Evolutionary conservation across 2,888 invertebrate genomes (phyloP).

Genomic region (Cantharis flavilabris): DNA sequence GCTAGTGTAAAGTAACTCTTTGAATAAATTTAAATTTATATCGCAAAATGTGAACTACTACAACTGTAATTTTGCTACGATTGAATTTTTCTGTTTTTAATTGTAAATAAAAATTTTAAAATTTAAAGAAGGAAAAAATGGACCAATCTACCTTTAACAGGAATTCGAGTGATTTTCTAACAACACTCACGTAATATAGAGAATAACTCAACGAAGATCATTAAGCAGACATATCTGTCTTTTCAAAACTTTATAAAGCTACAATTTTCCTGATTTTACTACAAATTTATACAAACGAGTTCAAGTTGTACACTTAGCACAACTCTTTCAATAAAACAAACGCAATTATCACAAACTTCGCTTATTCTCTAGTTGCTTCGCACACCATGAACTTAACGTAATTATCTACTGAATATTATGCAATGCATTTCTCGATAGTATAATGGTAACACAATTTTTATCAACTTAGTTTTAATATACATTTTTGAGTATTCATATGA

Average conservation of each 20-base stretch:
- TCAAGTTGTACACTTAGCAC: constrained; percentile 28
- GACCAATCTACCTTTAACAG: neutral
- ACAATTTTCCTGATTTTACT: constrained; percentile 26
- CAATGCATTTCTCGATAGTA: neutral
- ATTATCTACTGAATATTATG: constrained; percentile 12
- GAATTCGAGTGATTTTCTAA: neutral
- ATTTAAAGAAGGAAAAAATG: neutral
- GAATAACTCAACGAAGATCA: constrained; percentile 7
- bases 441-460: neutral
- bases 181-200: neutral
- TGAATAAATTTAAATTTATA: neutral
- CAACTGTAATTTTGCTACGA: no score
- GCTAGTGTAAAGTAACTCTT: neutral
- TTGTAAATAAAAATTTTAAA: neutral
- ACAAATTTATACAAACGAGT: constrained; percentile 26
- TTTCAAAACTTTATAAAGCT: constrained; percentile 15
- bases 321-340: constrained; percentile 39
- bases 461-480: neutral
- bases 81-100: no score
- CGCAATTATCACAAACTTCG: constrained; percentile 35
- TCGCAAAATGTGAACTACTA: neutral
- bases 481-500: no score
- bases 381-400: constrained; percentile 20
- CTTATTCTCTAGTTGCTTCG: constrained; percentile 15
- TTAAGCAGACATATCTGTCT: constrained; percentile 16